Conservation (phyloP, 1,140 invertebrate species). For the Potamilus streckersoni region DNA sequence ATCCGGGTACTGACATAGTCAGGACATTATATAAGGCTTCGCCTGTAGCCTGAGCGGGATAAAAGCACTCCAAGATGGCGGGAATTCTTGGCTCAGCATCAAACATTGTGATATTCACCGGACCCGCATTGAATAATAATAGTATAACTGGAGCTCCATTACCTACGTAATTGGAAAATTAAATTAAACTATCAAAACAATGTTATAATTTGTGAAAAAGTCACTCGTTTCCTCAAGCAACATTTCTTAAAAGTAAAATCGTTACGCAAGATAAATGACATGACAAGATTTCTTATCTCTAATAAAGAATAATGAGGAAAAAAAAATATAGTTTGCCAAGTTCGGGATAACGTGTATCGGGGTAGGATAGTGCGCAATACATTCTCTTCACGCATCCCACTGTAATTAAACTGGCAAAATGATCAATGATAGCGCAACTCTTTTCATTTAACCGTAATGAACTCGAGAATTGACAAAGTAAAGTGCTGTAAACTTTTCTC, state of each 20-base stretch:
- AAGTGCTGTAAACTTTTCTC: too few species aligned
- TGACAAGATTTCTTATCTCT: too few species aligned
- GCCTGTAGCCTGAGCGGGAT: conserved; percentile 59
- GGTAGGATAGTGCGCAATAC: too few species aligned
- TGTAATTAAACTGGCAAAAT: too few species aligned
- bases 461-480: too few species aligned
- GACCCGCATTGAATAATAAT: conserved; percentile 61
- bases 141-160: conserved; percentile 43
- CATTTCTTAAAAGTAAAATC: neutral
- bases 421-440: too few species aligned
- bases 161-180: neutral
- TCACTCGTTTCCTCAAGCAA: neutral
- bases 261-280: too few species aligned
- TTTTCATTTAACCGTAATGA: too few species aligned
- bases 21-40: conserved; percentile 52
- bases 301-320: too few species aligned
- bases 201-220: neutral
- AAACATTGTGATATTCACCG: conserved; percentile 50
- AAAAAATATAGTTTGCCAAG: too few species aligned
- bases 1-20: conserved; percentile 33
- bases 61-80: conserved; percentile 62
- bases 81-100: conserved; percentile 32
- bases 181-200: neutral
- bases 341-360: too few species aligned
- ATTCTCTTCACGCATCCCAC: too few species aligned